Base-by-base conservation (phyloP, 2,113 vertebrate genomes). In the Plecotus auritus region DNA sequence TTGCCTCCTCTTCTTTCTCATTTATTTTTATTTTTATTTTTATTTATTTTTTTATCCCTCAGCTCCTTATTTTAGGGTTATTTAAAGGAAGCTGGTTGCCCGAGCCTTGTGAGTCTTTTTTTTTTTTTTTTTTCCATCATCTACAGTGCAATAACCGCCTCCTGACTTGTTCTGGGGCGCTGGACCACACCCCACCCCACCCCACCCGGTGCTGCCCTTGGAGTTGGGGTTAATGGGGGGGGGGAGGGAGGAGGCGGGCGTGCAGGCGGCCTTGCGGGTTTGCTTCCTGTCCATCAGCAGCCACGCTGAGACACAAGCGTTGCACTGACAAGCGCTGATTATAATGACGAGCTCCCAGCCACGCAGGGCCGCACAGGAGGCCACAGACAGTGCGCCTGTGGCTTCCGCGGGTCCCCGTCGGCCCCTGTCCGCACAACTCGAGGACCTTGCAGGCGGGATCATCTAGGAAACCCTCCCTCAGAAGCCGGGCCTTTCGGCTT, bases 381-480 rank as follows among this genome's bases (percentile, higher is more conserved):
- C 42, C 42, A 8, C 42, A 42, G 42, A 42, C 42, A 42, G 7
- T 42, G 42, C 42, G 42, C 7, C 69, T 77, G 49, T 76, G 73
- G 87, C 92, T 95, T 91, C 82, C 26, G 47, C 0, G 7, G 42
- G 42, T 42, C 42, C 42, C 42, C 42, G 42, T 42, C 7, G 42
- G 42, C 7, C 42, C 42, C 42, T 42, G 42, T 42, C 42, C 6
- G 42, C 42, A 6, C 85, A 78, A 94, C 96, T 96, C 87, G 92
- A 95, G 95, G 95, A 96, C 93, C 95, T 92, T 74, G 95, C 69
- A 90, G 95, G 92, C 70, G 93, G 97, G 96, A 97, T 97, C 93
- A 94, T 94, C 97, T 92, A 74, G 95, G 96, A 96, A 97, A 97
- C 96, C 96, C 96, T 85, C 93, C 91, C 96, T 97, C 93, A 91